Base-by-base conservation (phyloP, 1,140 invertebrate species). In the Penaeus japonicus region DNA sequence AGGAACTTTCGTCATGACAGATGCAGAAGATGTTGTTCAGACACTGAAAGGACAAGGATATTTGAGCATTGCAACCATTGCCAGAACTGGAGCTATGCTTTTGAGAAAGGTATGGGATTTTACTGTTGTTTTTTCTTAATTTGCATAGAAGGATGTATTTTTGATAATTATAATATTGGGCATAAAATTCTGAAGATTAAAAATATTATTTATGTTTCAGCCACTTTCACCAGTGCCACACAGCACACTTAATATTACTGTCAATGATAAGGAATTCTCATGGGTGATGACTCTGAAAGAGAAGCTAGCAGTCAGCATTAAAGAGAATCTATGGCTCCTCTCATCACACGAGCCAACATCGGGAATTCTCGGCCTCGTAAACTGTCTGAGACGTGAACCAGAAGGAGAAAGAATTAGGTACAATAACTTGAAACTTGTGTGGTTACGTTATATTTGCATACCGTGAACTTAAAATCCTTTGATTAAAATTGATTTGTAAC, bases 351-450 rank as follows among this genome's bases (percentile, higher is more conserved):
- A 85, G 24, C 79, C 92, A 18, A 30, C 92, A 27, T 96, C 94
- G 92, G 98, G 98, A 83, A 94, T 98, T 35, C 93, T 98, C 77
- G 98, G 98, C 73, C 92, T 99, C 90, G 95, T 96, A 83, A 98
- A 97, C 91, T 99, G 98, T 92, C 93, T 99, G 62, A 95, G 96
- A 91, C 94, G 94, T 90, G 98, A 99, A 93, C 94, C 95, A 17
- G 96, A 96, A 78, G 97, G 97, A 78, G 93, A 94, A 75, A 95
- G 95, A 91, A 93, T 97, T 18, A 95, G 97, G 91, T 94, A 91
- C 57, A 73, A 91, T 35, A 91, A 90, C 53, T n/a, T n/a, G 27
- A 91, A 30, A 24, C 17, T 24, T 2, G n/a, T 35, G 62, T 30
- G 24, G 22, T 73, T 73, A 93, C n/a, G n/a, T n/a, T 73, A 47